A percentile compares a stretch with the other conserved stretches of the same genome.
These are phyloP conservation scores for Hypomesus transpacificus DNA, from an alignment of 2,113 vertebrate genomes.

Conservation along the genomic window DNA sequence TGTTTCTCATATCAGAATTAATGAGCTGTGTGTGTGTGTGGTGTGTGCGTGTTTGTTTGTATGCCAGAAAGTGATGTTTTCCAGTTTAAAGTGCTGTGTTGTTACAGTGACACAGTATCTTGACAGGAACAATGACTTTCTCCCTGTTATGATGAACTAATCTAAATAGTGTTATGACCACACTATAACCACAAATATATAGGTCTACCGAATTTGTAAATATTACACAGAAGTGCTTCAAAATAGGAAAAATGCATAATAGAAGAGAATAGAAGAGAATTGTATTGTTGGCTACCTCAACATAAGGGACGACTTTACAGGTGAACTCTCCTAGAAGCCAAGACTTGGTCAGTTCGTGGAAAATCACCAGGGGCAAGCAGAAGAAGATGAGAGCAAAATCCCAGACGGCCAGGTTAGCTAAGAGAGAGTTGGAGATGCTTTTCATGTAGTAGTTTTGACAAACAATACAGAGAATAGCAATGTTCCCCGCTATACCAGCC, in stretches of 20 bases:
- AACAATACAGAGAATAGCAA: conserved; percentile 96
- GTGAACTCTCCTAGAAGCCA: conserved; percentile 96
- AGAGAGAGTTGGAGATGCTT: conserved; percentile 95
- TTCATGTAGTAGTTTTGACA: conserved; percentile 99
- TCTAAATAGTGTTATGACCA: background rate
- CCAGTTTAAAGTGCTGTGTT: no score
- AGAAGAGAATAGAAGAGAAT: background rate
- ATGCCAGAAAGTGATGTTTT: no score
- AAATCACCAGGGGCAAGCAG: conserved; percentile 93
- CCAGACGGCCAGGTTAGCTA: conserved; percentile 96
- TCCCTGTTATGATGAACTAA: background rate
- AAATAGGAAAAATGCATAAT: background rate
- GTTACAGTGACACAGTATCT: no score
- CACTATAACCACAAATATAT: background rate
- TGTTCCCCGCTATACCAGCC: conserved; percentile 90
- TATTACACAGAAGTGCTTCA: no score
- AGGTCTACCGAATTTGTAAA: background rate
- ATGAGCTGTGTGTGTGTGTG: no score
- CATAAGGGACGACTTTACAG: conserved; percentile 93
- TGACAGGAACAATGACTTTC: no score
- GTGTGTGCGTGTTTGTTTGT: no score
- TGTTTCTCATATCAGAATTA: no score
- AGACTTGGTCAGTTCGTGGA: conserved; percentile 94
- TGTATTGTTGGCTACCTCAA: conserved; percentile 80
- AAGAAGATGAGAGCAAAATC: conserved; percentile 93